These are phyloP conservation scores for Intellagama lesueurii DNA, from an alignment of 2,797 vertebrate genomes.

Conservation along the genomic window DNA sequence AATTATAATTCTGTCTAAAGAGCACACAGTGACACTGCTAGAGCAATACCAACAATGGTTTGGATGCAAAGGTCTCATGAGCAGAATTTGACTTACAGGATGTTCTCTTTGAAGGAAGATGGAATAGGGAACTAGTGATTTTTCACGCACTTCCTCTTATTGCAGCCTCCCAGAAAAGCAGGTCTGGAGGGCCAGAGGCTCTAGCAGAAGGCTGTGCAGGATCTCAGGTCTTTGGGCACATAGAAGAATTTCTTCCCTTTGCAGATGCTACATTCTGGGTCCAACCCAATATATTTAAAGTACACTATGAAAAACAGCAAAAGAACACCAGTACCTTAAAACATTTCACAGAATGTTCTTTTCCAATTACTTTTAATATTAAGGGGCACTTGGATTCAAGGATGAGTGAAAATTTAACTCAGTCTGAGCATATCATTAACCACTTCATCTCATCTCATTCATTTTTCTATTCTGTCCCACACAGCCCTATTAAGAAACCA, in stretches of 20 bases:
- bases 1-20: not conserved
- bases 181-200: not conserved
- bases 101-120: not conserved
- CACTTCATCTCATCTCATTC: not conserved
- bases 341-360: not conserved
- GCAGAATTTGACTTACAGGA: not conserved
- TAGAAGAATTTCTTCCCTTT: not conserved
- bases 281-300: not conserved
- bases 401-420: not conserved
- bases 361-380: not conserved
- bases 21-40: not conserved
- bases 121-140: not conserved
- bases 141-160: not conserved
- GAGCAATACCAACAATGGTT: not conserved
- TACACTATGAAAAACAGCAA: not conserved
- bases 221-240: not conserved
- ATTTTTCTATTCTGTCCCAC: not conserved
- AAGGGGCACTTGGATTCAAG: not conserved
- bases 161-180: not conserved
- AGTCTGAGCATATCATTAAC: not conserved
- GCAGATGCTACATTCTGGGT: too few species aligned
- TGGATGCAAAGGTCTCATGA: not conserved
- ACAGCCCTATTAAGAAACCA: not conserved
- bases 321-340: not conserved
- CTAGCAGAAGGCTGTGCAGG: too few species aligned